These are phyloP conservation scores for Lamprologus ornatipinnis DNA, from an alignment of 2,113 vertebrate species.

Conservation along the genomic window DNA sequence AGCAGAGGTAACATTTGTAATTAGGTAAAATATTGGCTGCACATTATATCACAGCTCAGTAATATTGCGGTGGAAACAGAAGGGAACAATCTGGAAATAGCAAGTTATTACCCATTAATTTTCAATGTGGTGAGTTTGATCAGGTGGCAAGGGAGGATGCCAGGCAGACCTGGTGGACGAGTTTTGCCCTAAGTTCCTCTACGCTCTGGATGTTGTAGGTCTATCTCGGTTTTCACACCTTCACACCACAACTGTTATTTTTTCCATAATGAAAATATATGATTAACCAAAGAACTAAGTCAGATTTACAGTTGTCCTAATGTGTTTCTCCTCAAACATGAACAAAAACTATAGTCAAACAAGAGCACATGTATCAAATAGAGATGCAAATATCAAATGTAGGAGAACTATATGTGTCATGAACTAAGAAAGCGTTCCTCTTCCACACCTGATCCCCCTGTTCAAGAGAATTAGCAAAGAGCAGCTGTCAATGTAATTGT, in stretches of 20 bases:
- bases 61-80: slow-evolving; percentile 8
- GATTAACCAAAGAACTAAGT: neutral
- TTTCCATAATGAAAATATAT: neutral
- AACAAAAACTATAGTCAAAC: neutral
- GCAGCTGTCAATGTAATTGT: neutral
- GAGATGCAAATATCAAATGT: neutral
- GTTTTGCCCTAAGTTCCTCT: neutral
- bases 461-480: neutral
- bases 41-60: neutral
- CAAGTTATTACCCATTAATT: neutral
- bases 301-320: neutral
- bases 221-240: neutral
- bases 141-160: neutral
- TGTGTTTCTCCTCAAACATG: neutral
- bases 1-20: slow-evolving; percentile 16
- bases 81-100: neutral
- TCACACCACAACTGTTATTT: neutral
- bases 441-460: neutral
- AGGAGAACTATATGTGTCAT: neutral
- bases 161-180: neutral
- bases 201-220: neutral
- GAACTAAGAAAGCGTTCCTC: neutral
- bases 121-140: neutral
- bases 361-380: neutral
- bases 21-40: neutral